Conservation (phyloP, 2,888 invertebrate species). For the Agonopterix arenella region DNA sequence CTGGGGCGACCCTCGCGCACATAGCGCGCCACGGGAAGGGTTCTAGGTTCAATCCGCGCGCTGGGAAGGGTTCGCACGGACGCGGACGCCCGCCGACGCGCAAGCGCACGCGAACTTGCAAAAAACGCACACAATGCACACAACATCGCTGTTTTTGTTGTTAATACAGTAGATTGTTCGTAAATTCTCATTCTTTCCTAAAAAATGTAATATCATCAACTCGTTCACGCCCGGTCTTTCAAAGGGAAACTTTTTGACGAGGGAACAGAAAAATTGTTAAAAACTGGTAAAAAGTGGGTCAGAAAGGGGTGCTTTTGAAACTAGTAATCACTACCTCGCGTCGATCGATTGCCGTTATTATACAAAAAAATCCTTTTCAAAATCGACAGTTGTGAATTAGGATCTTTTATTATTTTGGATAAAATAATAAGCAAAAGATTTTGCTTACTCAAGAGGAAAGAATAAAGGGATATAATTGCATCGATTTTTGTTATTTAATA, state of each 20-base stretch:
- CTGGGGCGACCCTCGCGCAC: conserved; percentile 43
- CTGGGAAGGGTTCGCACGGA: conserved; percentile 68
- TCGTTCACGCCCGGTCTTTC: conserved; percentile 76
- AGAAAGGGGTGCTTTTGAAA: conserved; percentile 75
- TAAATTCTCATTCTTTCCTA: conserved; percentile 65
- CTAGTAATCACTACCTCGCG: conserved; percentile 71
- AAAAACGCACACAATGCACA: conserved; percentile 69
- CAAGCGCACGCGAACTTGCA: conserved; percentile 72
- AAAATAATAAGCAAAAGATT: conserved; percentile 43
- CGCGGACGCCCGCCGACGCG: conserved; percentile 71
- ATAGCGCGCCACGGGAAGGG: conserved; percentile 53
- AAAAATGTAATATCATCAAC: conserved; percentile 77
- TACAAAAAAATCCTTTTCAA: conserved; percentile 54
- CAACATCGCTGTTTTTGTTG: conserved; percentile 71
- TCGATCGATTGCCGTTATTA: conserved; percentile 75
- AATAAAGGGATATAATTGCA: conserved; percentile 25
- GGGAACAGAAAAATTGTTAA: conserved; percentile 68
- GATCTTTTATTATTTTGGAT: conserved; percentile 46
- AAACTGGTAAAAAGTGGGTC: conserved; percentile 75
- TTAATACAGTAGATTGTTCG: conserved; percentile 75
- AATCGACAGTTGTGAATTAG: conserved; percentile 60
- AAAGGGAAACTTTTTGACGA: conserved; percentile 69
- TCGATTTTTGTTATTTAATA: conserved; percentile 1
- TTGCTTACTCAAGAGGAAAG: conserved; percentile 15
- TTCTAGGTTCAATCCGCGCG: conserved; percentile 53